phyloP scores from a whole-genome alignment of 2,113 vertebrate species.

The Colossoma macropomum region DNA sequence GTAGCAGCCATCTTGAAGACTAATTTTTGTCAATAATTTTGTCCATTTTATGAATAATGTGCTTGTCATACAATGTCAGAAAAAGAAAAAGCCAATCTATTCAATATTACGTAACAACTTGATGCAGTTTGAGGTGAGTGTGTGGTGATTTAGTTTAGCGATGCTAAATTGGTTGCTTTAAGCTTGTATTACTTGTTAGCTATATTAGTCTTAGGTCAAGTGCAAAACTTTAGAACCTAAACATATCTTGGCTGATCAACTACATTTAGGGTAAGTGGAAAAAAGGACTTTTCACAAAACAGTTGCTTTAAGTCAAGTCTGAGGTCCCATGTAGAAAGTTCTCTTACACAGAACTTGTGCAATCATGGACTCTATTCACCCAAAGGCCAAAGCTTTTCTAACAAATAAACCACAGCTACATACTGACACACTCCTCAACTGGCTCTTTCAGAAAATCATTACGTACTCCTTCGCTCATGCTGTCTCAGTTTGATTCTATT shows the following conservation, averaged over 20 bases:
- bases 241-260: no score
- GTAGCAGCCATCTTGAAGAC: no score
- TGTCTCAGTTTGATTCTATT: constrained; percentile 6
- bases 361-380: neutral
- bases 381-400: neutral
- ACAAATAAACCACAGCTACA: neutral
- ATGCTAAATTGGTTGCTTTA: neutral
- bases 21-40: no score
- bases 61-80: no score
- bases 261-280: neutral
- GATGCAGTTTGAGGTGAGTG: no score
- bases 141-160: no score
- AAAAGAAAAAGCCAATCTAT: no score
- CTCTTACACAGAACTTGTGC: neutral
- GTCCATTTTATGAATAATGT: no score
- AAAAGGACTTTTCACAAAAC: neutral
- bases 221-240: no score
- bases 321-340: neutral
- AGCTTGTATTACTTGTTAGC: neutral
- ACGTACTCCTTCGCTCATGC: neutral
- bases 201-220: no score
- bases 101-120: no score
- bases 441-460: constrained; percentile 3
- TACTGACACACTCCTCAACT: neutral
- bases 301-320: neutral